phyloP scores from a whole-genome alignment of 2,113 vertebrate species.

The Planiliza haematocheilus region DNA sequence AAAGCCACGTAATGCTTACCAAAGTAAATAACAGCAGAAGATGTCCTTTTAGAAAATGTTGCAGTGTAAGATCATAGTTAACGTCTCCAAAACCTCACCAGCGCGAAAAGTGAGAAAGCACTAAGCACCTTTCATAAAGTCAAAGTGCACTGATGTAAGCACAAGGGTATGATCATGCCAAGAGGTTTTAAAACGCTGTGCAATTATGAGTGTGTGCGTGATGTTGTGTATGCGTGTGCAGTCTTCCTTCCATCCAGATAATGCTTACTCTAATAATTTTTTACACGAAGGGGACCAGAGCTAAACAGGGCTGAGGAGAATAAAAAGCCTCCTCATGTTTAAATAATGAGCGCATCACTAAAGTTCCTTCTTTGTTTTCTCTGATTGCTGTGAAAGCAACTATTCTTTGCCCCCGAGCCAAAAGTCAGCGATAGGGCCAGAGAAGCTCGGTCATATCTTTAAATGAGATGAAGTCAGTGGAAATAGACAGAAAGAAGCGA shows the following conservation, averaged over 20 bases:
- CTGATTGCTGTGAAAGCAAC: slow-evolving; percentile 64
- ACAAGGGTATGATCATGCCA: slow-evolving; percentile 40
- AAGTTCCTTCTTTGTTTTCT: slow-evolving; percentile 63
- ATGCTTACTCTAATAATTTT: slow-evolving; percentile 68
- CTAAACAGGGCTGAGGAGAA: slow-evolving; percentile 54
- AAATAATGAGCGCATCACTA: slow-evolving; percentile 74
- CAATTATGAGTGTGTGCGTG: slow-evolving; percentile 41
- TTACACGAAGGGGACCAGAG: slow-evolving; percentile 47
- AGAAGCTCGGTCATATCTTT: slow-evolving; percentile 34
- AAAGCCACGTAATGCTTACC: slow-evolving; percentile 38
- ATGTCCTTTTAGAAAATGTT: not conserved
- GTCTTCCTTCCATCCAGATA: slow-evolving; percentile 50
- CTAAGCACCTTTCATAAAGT: slow-evolving; percentile 31
- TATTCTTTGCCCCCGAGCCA: slow-evolving; percentile 33
- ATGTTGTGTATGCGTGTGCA: slow-evolving; percentile 35
- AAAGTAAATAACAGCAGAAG: slow-evolving; percentile 25
- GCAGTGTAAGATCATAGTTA: not conserved
- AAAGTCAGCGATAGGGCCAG: slow-evolving; percentile 34
- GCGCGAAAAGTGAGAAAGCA: slow-evolving; percentile 4
- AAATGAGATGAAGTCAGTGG: slow-evolving; percentile 43
- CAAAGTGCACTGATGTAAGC: slow-evolving; percentile 20
- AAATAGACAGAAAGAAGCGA: slow-evolving; percentile 16
- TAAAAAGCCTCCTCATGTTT: slow-evolving; percentile 69
- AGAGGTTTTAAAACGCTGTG: slow-evolving; percentile 50
- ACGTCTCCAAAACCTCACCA: not conserved